These are phyloP conservation scores for Micrasema minimum DNA, from an alignment of 1,140 invertebrate species.

Conservation along the genomic window DNA sequence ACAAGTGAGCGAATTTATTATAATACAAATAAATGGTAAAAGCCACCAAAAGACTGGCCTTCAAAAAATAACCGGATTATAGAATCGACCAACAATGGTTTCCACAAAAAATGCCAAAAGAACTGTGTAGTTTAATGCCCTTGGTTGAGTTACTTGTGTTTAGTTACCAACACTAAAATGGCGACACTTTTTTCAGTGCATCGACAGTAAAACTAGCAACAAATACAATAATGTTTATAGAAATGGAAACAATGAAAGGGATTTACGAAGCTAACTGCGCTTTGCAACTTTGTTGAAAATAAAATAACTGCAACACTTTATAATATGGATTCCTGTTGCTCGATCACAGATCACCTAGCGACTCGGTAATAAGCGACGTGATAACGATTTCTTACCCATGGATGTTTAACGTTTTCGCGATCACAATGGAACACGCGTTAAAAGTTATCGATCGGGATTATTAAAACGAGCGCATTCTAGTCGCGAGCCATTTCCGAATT, in stretches of 20 bases:
- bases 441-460: no score
- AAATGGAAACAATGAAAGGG: constrained; percentile 14
- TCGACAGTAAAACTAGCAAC: constrained; percentile 26
- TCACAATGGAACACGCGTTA: no score
- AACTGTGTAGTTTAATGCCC: background rate
- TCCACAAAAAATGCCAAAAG: constrained; percentile 11
- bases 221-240: constrained; percentile 8
- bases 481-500: no score
- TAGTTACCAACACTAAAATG: background rate
- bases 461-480: no score
- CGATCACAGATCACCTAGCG: no score
- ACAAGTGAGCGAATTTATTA: background rate
- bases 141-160: constrained; percentile 1
- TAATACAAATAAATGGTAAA: constrained; percentile 13
- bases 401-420: no score
- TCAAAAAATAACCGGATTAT: constrained; percentile 28
- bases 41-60: constrained; percentile 14
- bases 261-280: background rate
- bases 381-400: no score
- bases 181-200: background rate
- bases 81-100: constrained; percentile 26
- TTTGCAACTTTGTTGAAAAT: constrained; percentile 6
- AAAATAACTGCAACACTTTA: no score
- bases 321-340: no score
- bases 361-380: no score